phyloP scores from a whole-genome alignment of 2,888 invertebrate species.

The Chymomyza amoena region DNA sequence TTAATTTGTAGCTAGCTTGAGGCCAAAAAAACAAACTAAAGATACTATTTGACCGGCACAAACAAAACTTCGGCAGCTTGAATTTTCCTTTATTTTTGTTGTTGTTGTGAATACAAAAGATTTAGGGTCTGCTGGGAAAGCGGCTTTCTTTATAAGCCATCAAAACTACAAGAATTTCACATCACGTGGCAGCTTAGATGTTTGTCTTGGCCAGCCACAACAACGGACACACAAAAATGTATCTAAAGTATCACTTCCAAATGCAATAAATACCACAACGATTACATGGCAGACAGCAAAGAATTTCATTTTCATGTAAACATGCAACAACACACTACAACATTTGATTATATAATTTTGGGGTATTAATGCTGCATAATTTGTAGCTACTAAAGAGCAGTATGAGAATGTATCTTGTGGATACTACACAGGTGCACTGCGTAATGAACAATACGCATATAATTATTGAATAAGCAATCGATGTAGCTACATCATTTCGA shows the following conservation, averaged over 20 bases:
- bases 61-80: constrained; percentile 1
- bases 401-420: neutral
- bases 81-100: neutral
- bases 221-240: constrained; percentile 17
- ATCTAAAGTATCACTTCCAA: constrained; percentile 5
- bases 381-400: neutral
- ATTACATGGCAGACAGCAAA: constrained; percentile 40
- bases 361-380: neutral
- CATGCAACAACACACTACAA: constrained; percentile 26
- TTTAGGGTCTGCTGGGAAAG: neutral
- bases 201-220: neutral
- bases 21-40: constrained; percentile 13
- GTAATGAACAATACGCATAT: neutral
- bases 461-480: constrained; percentile 24
- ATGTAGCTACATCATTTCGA: neutral
- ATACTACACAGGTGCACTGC: neutral
- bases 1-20: constrained; percentile 38
- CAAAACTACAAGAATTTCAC: constrained; percentile 42
- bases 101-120: neutral
- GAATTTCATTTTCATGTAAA: constrained; percentile 33
- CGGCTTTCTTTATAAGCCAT: constrained; percentile 31
- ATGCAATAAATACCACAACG: constrained; percentile 19
- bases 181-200: constrained; percentile 50
- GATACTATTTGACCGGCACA: constrained; percentile 17
- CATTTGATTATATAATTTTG: constrained; percentile 60